Percentiles rank a stretch among this genome's conserved stretches.
Conservation (phyloP, 2,797 vertebrate species). For the Eptatretus atami region DNA sequence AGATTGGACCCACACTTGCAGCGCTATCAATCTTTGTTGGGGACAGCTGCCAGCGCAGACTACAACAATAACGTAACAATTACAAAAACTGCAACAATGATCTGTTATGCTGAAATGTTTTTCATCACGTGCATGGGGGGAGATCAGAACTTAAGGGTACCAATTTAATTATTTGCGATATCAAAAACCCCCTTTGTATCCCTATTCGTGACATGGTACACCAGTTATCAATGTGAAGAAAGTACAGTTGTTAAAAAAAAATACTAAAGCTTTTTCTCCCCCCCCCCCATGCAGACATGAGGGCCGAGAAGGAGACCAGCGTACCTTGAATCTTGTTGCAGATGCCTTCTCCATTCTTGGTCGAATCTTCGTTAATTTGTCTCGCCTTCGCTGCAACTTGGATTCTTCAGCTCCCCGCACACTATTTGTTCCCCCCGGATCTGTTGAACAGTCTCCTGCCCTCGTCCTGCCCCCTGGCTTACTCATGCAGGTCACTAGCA, state of each 20-base stretch:
- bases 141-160: neutral
- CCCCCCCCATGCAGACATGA: conserved; percentile 17
- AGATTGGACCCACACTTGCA: conserved; percentile 52
- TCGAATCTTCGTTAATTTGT: conserved; percentile 45
- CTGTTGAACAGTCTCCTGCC: too few species aligned
- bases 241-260: too few species aligned
- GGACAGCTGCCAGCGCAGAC: conserved; percentile 28
- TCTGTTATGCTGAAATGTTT: too few species aligned
- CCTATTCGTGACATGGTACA: too few species aligned
- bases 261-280: neutral
- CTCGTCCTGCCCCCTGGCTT: too few species aligned
- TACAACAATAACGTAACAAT: conserved; percentile 41
- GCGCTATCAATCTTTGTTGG: conserved; percentile 40
- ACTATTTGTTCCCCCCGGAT: conserved; percentile 21
- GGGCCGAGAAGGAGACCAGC: conserved; percentile 46
- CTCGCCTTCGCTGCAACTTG: conserved; percentile 49
- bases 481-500: too few species aligned
- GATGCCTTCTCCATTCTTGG: conserved; percentile 51
- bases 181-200: neutral
- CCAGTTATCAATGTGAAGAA: too few species aligned
- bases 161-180: neutral
- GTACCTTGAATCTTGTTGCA: conserved; percentile 33
- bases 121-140: neutral
- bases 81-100: too few species aligned
- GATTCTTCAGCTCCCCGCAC: conserved; percentile 35